These are phyloP conservation scores for Campoletis sonorensis DNA, from an alignment of 1,140 invertebrate genomes.

Conservation along the genomic window DNA sequence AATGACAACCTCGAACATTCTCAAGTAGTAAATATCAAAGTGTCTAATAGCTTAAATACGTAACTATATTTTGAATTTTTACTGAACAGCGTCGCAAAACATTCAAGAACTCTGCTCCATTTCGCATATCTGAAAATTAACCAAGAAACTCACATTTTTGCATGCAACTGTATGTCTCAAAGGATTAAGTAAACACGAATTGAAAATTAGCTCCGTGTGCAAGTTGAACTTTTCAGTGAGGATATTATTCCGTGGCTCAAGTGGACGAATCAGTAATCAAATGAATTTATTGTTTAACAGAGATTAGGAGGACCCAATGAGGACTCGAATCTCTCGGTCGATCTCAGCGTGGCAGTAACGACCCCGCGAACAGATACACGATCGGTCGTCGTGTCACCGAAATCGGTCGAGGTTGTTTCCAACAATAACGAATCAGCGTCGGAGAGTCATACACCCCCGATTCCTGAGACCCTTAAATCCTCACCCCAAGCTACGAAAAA, in stretches of 20 bases:
- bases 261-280: not conserved
- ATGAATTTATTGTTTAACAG: constrained; percentile 59
- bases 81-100: no score
- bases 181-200: no score
- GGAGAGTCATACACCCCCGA: constrained; percentile 74
- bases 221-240: no score
- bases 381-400: constrained; percentile 66
- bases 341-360: constrained; percentile 62
- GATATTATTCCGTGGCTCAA: no score
- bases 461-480: constrained; percentile 67
- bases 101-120: no score
- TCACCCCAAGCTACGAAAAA: constrained; percentile 62
- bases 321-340: constrained; percentile 78
- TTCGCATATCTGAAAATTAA: no score
- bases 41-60: no score
- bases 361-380: constrained; percentile 67
- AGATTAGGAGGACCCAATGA: constrained; percentile 80
- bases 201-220: no score
- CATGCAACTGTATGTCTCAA: no score
- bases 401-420: constrained; percentile 63
- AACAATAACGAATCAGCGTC: constrained; percentile 71
- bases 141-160: no score
- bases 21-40: no score
- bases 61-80: no score
- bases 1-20: not conserved